Base-by-base conservation (phyloP, 2,113 vertebrate species). In the Procavia capensis region DNA sequence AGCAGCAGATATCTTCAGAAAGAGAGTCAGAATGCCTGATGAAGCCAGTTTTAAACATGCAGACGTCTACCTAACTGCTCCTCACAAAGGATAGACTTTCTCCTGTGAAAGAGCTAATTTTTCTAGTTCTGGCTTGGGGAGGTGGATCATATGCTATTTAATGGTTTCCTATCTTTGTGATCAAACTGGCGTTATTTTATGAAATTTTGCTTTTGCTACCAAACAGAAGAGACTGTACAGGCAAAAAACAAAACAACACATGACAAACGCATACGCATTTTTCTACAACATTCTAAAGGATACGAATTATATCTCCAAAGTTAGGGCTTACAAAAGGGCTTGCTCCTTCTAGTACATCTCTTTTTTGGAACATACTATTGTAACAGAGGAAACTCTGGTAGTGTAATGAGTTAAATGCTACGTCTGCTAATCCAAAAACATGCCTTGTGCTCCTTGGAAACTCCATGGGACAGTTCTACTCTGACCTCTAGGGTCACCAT, bases 1-100 rank as follows among this genome's bases (percentile, higher is more conserved):
- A 95, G 87, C 1, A 34, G 75, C 19, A 85, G n/a, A 45, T 86
- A 29, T 95, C 86, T 84, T 96, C 29, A 82, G 61, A 87, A 88
- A 50, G 83, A 54, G 84, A 88, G 34, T 72, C 22, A 10, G 63
- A 94, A 86, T 64, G 85, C 36, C 79, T 47, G 47, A 89, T 89
- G 85, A 96, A 88, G 57, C 31, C 85, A 85, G 92, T 93, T 85
- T 59, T 24, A 63, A 92, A 90, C 79, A 94, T 70, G 45, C 59
- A 91, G 82, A 95, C 94, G 85, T 86, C 29, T 88, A 92, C 74
- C 94, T 84, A 95, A 92, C 89, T 2, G 14, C 47, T 70, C 86
- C 36, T 54, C 91, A 61, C 27, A 63, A 36, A 93, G 63, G 75
- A 80, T 75, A 87, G 85, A 85, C 27, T 66, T 85, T 95, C 36